Base-by-base conservation (phyloP, 2,888 invertebrate species). In the Scaptomyza flava region DNA sequence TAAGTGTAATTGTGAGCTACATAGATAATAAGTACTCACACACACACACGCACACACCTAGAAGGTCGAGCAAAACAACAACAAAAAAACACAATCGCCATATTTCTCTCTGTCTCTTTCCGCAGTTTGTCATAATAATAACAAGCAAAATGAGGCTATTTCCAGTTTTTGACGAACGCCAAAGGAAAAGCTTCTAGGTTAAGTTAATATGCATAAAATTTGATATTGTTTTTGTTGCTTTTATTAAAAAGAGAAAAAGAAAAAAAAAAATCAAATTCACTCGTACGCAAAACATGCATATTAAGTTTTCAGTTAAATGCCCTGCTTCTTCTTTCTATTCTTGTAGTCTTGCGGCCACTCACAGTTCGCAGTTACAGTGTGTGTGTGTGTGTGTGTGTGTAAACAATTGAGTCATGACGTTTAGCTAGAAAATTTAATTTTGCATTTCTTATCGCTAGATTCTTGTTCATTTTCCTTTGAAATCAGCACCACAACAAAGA, bases 381-480 rank as follows among this genome's bases (percentile, higher is more conserved):
- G 60, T 58, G 50, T 59, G 60, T 58, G 50, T 59, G 56, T 64
- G 57, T 64, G 56, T 64, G 57, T 64, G 60, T 58, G 50, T 59
- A 73, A 64, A 30, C 48, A 62, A 65, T 79, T 79, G 79, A 79
- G 74, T 75, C 74, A 79, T 75, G 50, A 43, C 53, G 59, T 57
- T 77, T 72, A 71, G 20, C 57, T 33, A 48, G 76, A 73, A 73
- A 45, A 51, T 64, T 48, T 9, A 53, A 63, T 58, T 68, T 56
- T 70, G 71, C 65, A 64, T 52, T 64, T 52, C 57, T 72, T 72
- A 64, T 70, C 72, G 57, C 54, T n/a, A 36, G 14, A 50, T 54
- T 17, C 17, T 17, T 17, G 17, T 54, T 31, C 11, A 17, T 41
- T 36, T 36, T 38, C 12, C 30, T 50, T 36, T 36, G 20, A 17